Evolutionary conservation across 2,797 vertebrate genomes (phyloP).

Genomic region (Tenualosa ilisha): DNA sequence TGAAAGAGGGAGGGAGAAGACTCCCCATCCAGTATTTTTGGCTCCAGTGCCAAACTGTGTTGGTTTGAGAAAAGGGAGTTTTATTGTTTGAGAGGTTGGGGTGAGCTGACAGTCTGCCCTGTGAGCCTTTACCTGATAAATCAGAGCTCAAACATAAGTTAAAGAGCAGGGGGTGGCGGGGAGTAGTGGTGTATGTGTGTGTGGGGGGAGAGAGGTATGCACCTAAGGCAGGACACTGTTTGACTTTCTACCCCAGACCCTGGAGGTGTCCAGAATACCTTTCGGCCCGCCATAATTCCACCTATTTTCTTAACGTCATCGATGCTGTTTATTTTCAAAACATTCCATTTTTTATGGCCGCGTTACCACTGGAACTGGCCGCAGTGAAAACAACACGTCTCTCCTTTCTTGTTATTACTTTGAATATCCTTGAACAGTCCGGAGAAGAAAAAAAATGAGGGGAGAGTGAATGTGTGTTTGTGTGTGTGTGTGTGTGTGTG

Average conservation of each 20-base stretch:
- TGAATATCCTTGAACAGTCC: conserved; percentile 80
- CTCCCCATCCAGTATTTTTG: neutral
- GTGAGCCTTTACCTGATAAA: conserved; percentile 56
- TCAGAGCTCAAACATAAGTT: conserved; percentile 65
- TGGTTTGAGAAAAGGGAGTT: conserved; percentile 52
- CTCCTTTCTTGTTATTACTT: conserved; percentile 76
- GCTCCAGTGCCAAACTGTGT: neutral
- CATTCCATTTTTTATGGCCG: conserved; percentile 88
- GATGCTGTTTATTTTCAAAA: conserved; percentile 91
- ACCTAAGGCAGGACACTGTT: conserved; percentile 61
- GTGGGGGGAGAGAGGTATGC: conserved; percentile 52
- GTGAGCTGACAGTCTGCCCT: conserved; percentile 59
- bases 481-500: neutral
- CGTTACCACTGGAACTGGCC: conserved; percentile 77
- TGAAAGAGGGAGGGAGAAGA: neutral
- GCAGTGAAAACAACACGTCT: conserved; percentile 78
- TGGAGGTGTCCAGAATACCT: conserved; percentile 67
- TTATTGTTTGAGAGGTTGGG: conserved; percentile 56
- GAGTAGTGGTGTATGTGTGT: neutral
- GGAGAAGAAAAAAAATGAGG: conserved; percentile 47
- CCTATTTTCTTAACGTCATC: conserved; percentile 71
- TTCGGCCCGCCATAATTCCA: conserved; percentile 56
- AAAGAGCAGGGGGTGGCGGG: conserved; percentile 52
- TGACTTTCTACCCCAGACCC: conserved; percentile 53
- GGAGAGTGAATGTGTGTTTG: conserved; percentile 13